These are phyloP conservation scores for Felis catus DNA, from an alignment of 2,113 vertebrate species.

Conservation along the genomic window F.catus_Fca126_mat1.0 CM031418.1:92588001-92588500, in stretches of 20 bases:
- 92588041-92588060: background rate
- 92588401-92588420: background rate
- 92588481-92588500: background rate
- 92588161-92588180: background rate
- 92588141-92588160: background rate
- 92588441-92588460: background rate
- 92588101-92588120: background rate
- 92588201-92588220: background rate
- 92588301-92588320: background rate
- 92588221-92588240: background rate
- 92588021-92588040: background rate
- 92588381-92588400: background rate
- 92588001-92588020: no score
- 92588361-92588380: background rate
- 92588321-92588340: background rate
- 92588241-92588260: background rate
- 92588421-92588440: background rate
- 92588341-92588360: background rate
- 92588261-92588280: background rate
- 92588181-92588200: background rate
- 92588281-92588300: background rate
- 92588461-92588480: background rate
- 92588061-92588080: background rate
- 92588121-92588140: background rate
- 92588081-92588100: constrained; percentile 25